phyloP scores from a whole-genome alignment of 2,888 invertebrate species.

The Synergus itoensis region DNA sequence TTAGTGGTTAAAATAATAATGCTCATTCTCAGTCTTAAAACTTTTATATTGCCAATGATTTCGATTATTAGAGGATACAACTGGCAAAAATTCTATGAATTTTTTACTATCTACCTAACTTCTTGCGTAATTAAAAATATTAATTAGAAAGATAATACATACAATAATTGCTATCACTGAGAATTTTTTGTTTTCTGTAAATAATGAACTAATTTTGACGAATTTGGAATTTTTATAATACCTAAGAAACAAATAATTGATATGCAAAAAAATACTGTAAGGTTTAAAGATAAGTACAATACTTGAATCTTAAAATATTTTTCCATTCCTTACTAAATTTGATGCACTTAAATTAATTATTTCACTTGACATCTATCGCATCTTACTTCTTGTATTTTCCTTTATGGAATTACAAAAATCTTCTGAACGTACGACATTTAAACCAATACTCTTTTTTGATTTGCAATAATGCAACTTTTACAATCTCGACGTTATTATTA shows the following conservation, averaged over 20 bases:
- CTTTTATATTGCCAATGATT: constrained; percentile 34
- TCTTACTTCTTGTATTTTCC: background rate
- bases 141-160: background rate
- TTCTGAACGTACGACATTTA: background rate
- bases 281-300: constrained; percentile 31
- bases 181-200: background rate
- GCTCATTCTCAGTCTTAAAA: constrained; percentile 18
- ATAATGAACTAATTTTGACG: background rate
- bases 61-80: constrained; percentile 24
- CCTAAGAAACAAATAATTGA: constrained; percentile 5
- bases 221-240: background rate
- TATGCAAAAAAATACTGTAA: constrained; percentile 11
- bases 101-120: background rate
- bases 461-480: background rate
- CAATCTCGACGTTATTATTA: background rate
- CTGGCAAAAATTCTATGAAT: background rate
- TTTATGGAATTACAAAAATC: background rate
- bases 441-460: background rate
- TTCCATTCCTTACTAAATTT: background rate
- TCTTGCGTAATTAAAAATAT: background rate
- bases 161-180: background rate
- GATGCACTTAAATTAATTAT: background rate
- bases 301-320: background rate
- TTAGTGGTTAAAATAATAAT: constrained; percentile 35
- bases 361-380: background rate